phyloP scores from a whole-genome alignment of 2,797 vertebrate species.

The Lutjanus campechanus region DNA sequence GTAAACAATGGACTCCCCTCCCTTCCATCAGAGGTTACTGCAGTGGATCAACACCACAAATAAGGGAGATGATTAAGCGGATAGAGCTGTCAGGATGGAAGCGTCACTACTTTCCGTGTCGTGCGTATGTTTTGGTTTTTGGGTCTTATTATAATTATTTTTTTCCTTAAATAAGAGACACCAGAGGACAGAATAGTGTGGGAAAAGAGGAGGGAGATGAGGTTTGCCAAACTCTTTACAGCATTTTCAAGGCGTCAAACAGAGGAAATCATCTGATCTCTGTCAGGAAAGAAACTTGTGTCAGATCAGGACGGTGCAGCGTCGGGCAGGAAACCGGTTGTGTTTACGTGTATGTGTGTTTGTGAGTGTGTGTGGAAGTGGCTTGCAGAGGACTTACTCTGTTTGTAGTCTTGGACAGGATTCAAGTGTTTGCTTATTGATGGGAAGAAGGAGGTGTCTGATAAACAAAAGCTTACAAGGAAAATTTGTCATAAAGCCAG shows the following conservation, averaged over 20 bases:
- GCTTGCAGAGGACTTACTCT: conserved; percentile 14
- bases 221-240: conserved; percentile 65
- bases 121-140: conserved; percentile 66
- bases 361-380: conserved; percentile 36
- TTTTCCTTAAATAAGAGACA: conserved; percentile 71
- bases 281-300: conserved; percentile 85
- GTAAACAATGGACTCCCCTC: background rate
- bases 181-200: conserved; percentile 70
- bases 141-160: conserved; percentile 64
- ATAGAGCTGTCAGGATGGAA: conserved; percentile 57
- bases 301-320: conserved; percentile 71
- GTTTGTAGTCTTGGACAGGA: conserved; percentile 60
- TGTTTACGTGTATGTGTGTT: conserved; percentile 40
- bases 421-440: conserved; percentile 72
- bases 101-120: conserved; percentile 64
- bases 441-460: conserved; percentile 50
- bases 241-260: conserved; percentile 81
- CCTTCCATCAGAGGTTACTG: conserved; percentile 8
- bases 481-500: conserved; percentile 1
- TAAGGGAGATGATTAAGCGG: conserved; percentile 36
- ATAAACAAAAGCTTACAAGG: conserved; percentile 55
- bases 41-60: conserved; percentile 35
- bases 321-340: conserved; percentile 75
- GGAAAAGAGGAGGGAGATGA: conserved; percentile 67
- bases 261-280: conserved; percentile 83